A percentile compares a stretch with the other conserved stretches of the same genome.
Conservation (phyloP, 2,113 vertebrate genomes). For the Larimichthys crocea region DNA sequence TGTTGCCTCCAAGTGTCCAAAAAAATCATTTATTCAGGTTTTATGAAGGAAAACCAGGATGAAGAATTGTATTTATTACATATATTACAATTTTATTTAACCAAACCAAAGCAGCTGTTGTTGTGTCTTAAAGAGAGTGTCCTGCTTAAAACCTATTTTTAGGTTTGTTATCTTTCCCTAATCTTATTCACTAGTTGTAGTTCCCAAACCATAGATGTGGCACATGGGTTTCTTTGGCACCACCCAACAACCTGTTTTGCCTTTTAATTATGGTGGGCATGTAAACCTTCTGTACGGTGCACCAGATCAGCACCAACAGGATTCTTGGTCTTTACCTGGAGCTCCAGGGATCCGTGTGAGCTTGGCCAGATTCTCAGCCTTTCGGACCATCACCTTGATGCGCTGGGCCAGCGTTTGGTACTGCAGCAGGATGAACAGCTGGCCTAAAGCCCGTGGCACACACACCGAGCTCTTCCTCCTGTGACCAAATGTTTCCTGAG, state of each 20-base stretch:
- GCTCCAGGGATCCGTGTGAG: slow-evolving; percentile 81
- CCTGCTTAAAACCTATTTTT: too few relatives aligned
- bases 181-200: not conserved
- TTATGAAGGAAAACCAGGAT: too few relatives aligned
- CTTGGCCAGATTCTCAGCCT: slow-evolving; percentile 83
- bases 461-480: slow-evolving; percentile 35
- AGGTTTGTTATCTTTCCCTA: not conserved
- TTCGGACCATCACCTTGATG: slow-evolving; percentile 88
- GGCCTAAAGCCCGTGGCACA: slow-evolving; percentile 68
- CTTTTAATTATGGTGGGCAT: too few relatives aligned
- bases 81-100: too few relatives aligned
- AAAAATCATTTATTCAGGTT: not conserved
- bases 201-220: not conserved
- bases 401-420: slow-evolving; percentile 83
- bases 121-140: not conserved
- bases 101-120: too few relatives aligned
- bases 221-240: not conserved
- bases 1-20: too few relatives aligned
- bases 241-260: not conserved
- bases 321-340: slow-evolving; percentile 76
- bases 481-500: slow-evolving; percentile 57
- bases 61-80: too few relatives aligned
- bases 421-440: slow-evolving; percentile 88
- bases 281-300: too few relatives aligned
- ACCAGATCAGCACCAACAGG: not conserved